Percentiles rank a stretch among this genome's conserved stretches.
These are phyloP conservation scores for Dasypolia templi DNA, from an alignment of 2,888 invertebrate genomes.

Conservation along the genomic window DNA sequence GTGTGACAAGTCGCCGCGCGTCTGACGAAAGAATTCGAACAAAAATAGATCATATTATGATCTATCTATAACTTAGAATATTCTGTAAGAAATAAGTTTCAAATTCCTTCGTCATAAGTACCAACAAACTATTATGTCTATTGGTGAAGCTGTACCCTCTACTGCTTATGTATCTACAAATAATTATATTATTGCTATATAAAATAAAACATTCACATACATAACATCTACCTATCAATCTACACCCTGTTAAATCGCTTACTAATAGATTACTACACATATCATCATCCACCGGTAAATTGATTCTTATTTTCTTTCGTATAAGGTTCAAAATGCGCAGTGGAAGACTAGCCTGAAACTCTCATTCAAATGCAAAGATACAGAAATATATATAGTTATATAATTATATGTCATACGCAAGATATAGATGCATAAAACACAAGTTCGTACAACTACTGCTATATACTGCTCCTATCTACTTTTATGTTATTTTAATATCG, in stretches of 20 bases:
- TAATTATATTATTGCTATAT: conserved; percentile 71
- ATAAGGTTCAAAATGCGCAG: conserved; percentile 69
- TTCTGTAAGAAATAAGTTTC: conserved; percentile 27
- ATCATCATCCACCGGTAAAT: conserved; percentile 69
- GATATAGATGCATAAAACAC: conserved; percentile 83
- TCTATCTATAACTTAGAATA: rapidly evolving
- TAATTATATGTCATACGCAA: conserved; percentile 78
- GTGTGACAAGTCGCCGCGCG: conserved; percentile 76
- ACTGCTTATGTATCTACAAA: conserved; percentile 77
- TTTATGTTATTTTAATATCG: conserved; percentile 59
- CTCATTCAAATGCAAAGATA: conserved; percentile 78
- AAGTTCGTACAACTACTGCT: conserved; percentile 82
- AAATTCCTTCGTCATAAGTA: conserved; percentile 73
- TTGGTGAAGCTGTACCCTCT: conserved; percentile 80
- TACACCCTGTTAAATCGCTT: conserved; percentile 74
- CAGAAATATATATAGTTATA: conserved; percentile 70
- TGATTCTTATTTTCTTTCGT: conserved; percentile 59
- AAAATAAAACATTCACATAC: conserved; percentile 83
- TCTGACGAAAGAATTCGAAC: conserved; percentile 69
- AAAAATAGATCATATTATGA: conserved; percentile 47
- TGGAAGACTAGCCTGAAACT: conserved; percentile 63
- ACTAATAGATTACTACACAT: conserved; percentile 60
- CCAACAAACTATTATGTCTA: conserved; percentile 66
- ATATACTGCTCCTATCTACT: conserved; percentile 81
- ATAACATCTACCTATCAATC: conserved; percentile 89